Percentiles rank a stretch among this genome's conserved stretches.
Conservation (phyloP, 2,797 vertebrate genomes). For the Urophycis tenuis region DNA sequence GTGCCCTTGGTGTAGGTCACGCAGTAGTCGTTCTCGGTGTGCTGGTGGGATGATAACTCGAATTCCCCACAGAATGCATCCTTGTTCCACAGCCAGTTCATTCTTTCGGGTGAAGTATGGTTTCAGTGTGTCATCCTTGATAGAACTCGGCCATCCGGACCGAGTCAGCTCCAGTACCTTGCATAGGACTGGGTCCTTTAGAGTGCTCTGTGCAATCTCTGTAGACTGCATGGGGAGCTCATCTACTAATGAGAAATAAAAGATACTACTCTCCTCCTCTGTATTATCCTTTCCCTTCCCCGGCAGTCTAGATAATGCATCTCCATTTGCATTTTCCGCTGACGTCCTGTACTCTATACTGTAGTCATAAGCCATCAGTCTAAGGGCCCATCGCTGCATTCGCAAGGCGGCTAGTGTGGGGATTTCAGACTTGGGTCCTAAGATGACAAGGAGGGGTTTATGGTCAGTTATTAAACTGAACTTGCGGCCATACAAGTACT, state of each 20-base stretch:
- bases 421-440: constrained; percentile 5
- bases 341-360: constrained; percentile 9
- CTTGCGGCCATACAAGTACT: constrained; percentile 1
- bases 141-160: neutral
- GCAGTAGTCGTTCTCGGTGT: constrained; percentile 10
- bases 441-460: constrained; percentile 6
- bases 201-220: constrained; percentile 8
- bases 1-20: constrained; percentile 12
- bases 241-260: constrained; percentile 6
- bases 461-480: neutral
- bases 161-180: too few relatives aligned
- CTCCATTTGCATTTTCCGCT: neutral
- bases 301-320: too few relatives aligned
- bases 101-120: neutral
- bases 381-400: constrained; percentile 5
- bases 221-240: neutral
- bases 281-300: too few relatives aligned
- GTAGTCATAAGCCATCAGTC: neutral
- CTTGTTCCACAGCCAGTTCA: constrained; percentile 5
- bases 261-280: neutral
- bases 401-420: too few relatives aligned
- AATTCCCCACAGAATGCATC: neutral
- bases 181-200: constrained; percentile 3
- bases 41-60: constrained; percentile 5
- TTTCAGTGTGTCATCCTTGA: neutral